Evolutionary conservation across 2,113 vertebrate species (phyloP), one percentile per base, ranked within the genome.

Genomic region (Ardeotis arabs): DNA sequence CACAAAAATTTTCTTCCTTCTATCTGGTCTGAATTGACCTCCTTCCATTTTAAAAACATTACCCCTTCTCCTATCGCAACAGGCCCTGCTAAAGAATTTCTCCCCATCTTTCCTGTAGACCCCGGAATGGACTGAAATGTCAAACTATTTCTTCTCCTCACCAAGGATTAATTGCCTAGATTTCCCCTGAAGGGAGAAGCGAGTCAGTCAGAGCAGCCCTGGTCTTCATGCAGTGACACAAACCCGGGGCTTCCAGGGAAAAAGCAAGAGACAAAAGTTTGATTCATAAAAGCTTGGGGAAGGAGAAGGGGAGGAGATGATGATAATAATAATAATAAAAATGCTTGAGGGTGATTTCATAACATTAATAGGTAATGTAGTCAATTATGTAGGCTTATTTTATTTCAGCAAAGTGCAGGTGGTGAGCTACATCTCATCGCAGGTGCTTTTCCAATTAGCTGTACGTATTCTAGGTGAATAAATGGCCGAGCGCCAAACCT

Each of bases 391-490:
- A 93, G 97, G 93, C 76, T 95, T 97, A 88, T 94, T 89, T 96
- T 93, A 96, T 95, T 96, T 98, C 88, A 95, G 89, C 84, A 94
- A 86, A 97, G 89, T 95, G 89, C 96, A 97, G 95, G 96, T 97
- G 93, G 94, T 97, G 96, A 97, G 84, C 72, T 95, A 79, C 91
- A 95, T 85, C 94, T 96, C 53, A 66, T 95, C 45, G 64, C 94
- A 98, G 95, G 94, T 93, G 94, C 94, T 97, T 97, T 97, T 97
- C 91, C 84, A 97, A 97, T 96, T 98, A 97, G 95, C 92, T 95
- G 27, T 72, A 91, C 9, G 75, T 94, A 94, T 95, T 97, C 96
- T 94, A 98, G 96, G 92, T 95, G 92, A 98, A 96, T 94, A 76
- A 72, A 63, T 98, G 97, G 96, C 93, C 6, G 1, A 12, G 41